Conservation (phyloP, 2,113 vertebrate species). For the Mormyrus iriodes region DNA sequence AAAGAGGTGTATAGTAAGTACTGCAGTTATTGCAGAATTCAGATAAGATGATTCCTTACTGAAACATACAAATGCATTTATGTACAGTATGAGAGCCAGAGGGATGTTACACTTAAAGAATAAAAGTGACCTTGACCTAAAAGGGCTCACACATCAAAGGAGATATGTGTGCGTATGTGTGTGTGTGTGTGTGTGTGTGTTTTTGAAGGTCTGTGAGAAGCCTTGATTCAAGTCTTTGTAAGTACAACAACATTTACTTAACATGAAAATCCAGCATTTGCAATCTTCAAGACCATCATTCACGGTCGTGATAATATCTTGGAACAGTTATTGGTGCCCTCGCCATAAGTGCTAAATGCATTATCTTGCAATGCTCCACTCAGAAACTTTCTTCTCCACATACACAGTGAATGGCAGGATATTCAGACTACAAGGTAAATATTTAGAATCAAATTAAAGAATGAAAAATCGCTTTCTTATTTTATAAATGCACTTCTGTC, state of each 20-base stretch:
- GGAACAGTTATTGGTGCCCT: neutral
- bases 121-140: constrained; percentile 14
- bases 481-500: neutral
- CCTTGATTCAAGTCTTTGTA: constrained; percentile 4
- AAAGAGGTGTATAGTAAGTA: neutral
- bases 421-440: neutral
- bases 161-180: neutral
- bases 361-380: neutral
- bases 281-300: neutral
- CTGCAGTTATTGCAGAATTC: neutral
- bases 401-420: neutral
- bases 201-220: constrained; percentile 2
- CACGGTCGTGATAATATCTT: neutral
- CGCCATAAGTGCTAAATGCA: neutral
- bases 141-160: neutral
- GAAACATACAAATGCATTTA: neutral
- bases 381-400: neutral
- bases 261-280: neutral
- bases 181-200: neutral
- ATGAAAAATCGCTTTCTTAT: neutral
- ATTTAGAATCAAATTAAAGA: neutral
- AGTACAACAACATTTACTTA: neutral
- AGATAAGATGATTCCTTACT: neutral
- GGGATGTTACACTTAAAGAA: neutral
- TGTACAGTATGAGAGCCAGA: neutral